Conservation (phyloP, 2,113 vertebrate species). For the Oncorhynchus gorbuscha region DNA sequence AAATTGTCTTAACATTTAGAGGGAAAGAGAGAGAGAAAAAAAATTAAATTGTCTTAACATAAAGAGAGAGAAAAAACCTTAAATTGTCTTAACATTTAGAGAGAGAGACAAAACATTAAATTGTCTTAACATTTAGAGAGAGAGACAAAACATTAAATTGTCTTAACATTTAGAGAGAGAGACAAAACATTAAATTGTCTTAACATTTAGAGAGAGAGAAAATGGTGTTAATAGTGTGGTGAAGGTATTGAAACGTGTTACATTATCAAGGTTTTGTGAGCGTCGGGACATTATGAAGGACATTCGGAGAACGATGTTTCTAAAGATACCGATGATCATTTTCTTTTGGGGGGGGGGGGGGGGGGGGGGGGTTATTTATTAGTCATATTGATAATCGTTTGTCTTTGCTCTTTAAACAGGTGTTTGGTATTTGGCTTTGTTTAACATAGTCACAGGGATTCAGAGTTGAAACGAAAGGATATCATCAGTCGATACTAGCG, state of each 20-base stretch:
- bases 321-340: slow-evolving; percentile 44
- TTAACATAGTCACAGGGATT: slow-evolving; percentile 21
- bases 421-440: slow-evolving; percentile 20
- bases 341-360: too few relatives aligned
- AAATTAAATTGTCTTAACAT: too few relatives aligned
- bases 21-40: too few relatives aligned
- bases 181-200: too few relatives aligned
- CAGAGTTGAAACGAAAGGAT: slow-evolving; percentile 21
- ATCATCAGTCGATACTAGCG: slow-evolving; percentile 21
- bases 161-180: too few relatives aligned
- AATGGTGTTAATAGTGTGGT: too few relatives aligned
- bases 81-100: too few relatives aligned
- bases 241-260: background rate
- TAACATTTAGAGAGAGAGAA: background rate
- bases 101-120: too few relatives aligned
- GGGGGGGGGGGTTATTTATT: slow-evolving; percentile 16
- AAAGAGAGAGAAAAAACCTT: too few relatives aligned
- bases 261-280: background rate
- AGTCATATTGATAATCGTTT: slow-evolving; percentile 42
- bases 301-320: slow-evolving; percentile 49
- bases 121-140: too few relatives aligned
- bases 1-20: too few relatives aligned
- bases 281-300: slow-evolving; percentile 9
- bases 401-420: slow-evolving; percentile 37
- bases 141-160: too few relatives aligned